These are phyloP conservation scores for rat (Rattus norvegicus) DNA, from an alignment of 2,113 vertebrate species.

Conservation along the genomic window DNA sequence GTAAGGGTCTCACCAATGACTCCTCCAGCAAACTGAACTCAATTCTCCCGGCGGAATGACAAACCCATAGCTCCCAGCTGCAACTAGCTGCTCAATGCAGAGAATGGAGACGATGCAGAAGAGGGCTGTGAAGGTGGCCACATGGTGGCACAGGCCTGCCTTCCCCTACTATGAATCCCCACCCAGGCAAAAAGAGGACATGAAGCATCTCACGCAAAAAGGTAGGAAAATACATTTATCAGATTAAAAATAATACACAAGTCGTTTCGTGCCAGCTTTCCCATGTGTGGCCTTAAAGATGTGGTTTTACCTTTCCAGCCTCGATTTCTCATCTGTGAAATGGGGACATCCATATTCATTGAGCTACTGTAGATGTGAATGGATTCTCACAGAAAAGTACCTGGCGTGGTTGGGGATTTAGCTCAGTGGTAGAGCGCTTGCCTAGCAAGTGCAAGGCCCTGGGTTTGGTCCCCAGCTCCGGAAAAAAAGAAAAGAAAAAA, in stretches of 20 bases:
- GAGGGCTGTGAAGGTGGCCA: not conserved
- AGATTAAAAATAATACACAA: not conserved
- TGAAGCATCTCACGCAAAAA: not conserved
- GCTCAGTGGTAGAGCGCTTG: too few relatives aligned
- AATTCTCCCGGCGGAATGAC: not conserved
- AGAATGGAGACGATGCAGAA: not conserved
- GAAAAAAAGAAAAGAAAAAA: too few relatives aligned
- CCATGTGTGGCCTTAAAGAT: not conserved
- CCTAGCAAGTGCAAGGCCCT: too few relatives aligned
- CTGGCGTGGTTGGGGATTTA: not conserved
- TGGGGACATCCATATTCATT: not conserved
- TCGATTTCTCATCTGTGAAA: not conserved
- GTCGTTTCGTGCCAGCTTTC: not conserved
- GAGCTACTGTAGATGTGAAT: not conserved
- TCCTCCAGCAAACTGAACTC: too few relatives aligned
- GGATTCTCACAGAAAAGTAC: not conserved
- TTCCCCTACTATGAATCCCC: not conserved
- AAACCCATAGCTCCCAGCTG: not conserved
- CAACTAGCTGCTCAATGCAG: not conserved
- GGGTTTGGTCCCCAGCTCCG: too few relatives aligned
- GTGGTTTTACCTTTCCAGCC: not conserved
- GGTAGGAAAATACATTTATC: not conserved
- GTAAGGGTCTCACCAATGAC: not conserved
- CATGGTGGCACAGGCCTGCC: not conserved
- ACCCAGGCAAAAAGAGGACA: not conserved